Conservation (phyloP, 2,888 invertebrate species). For the Tetranychus piercei region DNA sequence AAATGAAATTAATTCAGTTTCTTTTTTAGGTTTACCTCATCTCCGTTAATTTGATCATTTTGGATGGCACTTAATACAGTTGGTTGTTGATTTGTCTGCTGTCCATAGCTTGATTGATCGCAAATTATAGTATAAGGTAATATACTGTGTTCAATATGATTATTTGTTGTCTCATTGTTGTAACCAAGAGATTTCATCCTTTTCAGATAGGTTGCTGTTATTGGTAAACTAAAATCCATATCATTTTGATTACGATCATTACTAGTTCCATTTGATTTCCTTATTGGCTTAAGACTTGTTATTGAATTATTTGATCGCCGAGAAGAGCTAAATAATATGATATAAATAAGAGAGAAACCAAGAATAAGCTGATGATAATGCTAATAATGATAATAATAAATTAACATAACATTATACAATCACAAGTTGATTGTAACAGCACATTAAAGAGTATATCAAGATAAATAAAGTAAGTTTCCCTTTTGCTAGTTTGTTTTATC, state of each 20-base stretch:
- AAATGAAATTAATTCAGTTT: not conserved
- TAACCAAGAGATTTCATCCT: constrained; percentile 53
- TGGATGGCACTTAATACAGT: not conserved
- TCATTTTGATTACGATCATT: constrained; percentile 27
- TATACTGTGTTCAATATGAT: not conserved
- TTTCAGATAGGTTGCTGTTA: constrained; percentile 61
- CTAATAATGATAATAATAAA: too few species aligned
- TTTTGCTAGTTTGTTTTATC: too few species aligned
- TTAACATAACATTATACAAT: not conserved
- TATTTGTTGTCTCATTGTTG: not conserved
- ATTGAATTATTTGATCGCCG: constrained; percentile 1
- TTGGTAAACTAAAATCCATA: constrained; percentile 65
- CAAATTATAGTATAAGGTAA: not conserved
- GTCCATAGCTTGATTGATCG: not conserved
- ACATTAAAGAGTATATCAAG: not conserved
- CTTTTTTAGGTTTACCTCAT: not conserved
- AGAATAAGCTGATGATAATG: not conserved
- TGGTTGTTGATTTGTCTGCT: not conserved
- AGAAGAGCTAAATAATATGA: not conserved
- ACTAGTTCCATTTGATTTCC: not conserved
- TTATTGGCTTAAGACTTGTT: not conserved
- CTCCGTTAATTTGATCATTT: not conserved
- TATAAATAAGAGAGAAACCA: not conserved
- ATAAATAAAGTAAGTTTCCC: not conserved
- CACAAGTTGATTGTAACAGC: not conserved